Percentiles rank a stretch among this genome's conserved stretches.
Evolutionary conservation across 2,888 invertebrate species (phyloP).

Genomic region (Tolmerus cingulatus): DNA sequence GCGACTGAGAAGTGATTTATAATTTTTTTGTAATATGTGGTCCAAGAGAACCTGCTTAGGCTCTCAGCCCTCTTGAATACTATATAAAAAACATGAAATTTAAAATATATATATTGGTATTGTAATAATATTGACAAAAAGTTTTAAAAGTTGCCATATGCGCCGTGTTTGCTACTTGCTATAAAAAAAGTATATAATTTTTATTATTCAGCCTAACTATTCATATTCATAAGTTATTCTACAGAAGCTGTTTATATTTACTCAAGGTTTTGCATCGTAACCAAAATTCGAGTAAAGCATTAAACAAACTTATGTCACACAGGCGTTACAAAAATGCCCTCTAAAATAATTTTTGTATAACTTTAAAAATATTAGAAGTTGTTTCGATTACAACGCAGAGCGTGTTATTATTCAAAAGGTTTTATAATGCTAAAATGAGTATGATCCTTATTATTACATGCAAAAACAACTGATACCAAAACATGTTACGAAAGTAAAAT

Average conservation of each 20-base stretch:
- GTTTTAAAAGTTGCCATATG: not conserved
- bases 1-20: not conserved
- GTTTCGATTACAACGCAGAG: not conserved
- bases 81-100: not conserved
- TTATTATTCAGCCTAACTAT: not conserved
- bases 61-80: not conserved
- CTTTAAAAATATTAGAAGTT: not conserved
- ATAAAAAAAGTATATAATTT: not conserved
- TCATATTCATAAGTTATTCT: not conserved
- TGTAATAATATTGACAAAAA: not conserved
- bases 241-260: not conserved
- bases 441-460: too few species aligned
- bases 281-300: not conserved
- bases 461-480: too few species aligned
- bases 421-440: not conserved
- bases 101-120: not conserved
- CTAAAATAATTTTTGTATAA: not conserved
- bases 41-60: not conserved
- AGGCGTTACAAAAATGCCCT: not conserved
- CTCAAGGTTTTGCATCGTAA: not conserved
- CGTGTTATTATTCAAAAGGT: not conserved
- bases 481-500: too few species aligned
- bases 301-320: not conserved
- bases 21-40: not conserved
- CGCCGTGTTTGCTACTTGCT: not conserved